A percentile compares a stretch with the other conserved stretches of the same genome.
These are phyloP conservation scores for Drosophila leonis DNA, from an alignment of 2,888 invertebrate species.

Conservation along the genomic window DNA sequence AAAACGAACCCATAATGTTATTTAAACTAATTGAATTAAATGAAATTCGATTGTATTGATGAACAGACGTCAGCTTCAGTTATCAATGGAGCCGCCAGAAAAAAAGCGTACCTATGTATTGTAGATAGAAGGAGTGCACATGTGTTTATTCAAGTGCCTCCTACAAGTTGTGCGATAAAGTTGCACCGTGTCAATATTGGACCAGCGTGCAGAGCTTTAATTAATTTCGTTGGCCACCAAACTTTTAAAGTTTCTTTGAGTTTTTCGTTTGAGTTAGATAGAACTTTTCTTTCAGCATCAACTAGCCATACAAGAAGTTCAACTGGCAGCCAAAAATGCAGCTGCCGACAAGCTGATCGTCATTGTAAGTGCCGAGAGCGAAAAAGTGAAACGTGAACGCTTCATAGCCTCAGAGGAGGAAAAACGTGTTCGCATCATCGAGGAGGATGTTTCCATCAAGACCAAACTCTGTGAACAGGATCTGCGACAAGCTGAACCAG, in stretches of 20 bases:
- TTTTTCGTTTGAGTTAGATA: constrained; percentile 48
- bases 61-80: constrained; percentile 30
- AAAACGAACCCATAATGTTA: constrained; percentile 49
- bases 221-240: constrained; percentile 60
- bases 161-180: constrained; percentile 58
- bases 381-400: constrained; percentile 95
- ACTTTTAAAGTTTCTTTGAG: constrained; percentile 51
- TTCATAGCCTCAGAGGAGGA: constrained; percentile 94
- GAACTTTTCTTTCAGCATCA: constrained; percentile 75
- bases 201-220: constrained; percentile 75
- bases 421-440: constrained; percentile 94
- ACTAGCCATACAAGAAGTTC: constrained; percentile 91
- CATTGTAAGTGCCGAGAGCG: constrained; percentile 95
- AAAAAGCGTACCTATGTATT: not conserved
- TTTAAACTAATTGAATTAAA: constrained; percentile 79
- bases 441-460: constrained; percentile 94
- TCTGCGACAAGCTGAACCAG: constrained; percentile 96
- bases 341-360: constrained; percentile 95
- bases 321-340: constrained; percentile 94
- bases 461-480: constrained; percentile 95
- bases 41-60: constrained; percentile 61
- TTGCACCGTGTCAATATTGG: constrained; percentile 73
- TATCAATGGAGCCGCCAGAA: not conserved
- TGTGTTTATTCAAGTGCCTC: constrained; percentile 23
- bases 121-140: not conserved